Evolutionary conservation across 2,797 vertebrate species (phyloP).

Genomic region (Eurystomus glaucurus): DNA sequence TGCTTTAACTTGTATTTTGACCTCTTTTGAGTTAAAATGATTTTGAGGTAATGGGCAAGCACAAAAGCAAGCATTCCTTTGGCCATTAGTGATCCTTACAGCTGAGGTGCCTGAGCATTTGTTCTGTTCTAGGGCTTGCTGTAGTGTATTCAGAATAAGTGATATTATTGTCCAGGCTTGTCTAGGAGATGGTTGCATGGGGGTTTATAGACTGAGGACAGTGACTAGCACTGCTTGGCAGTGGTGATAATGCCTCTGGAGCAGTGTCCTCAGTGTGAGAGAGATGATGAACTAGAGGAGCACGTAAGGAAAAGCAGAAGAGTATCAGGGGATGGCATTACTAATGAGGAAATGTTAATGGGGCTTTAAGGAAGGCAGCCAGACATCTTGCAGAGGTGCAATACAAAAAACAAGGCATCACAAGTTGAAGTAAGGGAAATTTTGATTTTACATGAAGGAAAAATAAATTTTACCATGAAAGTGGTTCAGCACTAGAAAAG

Average conservation of each 20-base stretch:
- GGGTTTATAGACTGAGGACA: background rate
- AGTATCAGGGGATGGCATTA: background rate
- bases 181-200: background rate
- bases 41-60: background rate
- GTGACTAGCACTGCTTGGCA: background rate
- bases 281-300: background rate
- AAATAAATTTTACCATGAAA: background rate
- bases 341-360: background rate
- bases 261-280: background rate
- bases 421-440: background rate
- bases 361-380: background rate
- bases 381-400: background rate
- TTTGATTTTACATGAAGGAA: background rate
- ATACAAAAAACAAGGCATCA: rapidly evolving
- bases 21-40: background rate
- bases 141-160: background rate
- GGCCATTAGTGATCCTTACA: background rate
- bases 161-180: background rate
- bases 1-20: background rate
- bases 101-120: background rate
- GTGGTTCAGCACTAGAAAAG: background rate
- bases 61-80: background rate
- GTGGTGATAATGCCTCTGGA: background rate
- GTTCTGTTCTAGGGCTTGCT: background rate
- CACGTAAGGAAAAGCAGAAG: background rate